Conservation (phyloP, 2,113 vertebrate genomes). For the Zosterops pallidus region DNA sequence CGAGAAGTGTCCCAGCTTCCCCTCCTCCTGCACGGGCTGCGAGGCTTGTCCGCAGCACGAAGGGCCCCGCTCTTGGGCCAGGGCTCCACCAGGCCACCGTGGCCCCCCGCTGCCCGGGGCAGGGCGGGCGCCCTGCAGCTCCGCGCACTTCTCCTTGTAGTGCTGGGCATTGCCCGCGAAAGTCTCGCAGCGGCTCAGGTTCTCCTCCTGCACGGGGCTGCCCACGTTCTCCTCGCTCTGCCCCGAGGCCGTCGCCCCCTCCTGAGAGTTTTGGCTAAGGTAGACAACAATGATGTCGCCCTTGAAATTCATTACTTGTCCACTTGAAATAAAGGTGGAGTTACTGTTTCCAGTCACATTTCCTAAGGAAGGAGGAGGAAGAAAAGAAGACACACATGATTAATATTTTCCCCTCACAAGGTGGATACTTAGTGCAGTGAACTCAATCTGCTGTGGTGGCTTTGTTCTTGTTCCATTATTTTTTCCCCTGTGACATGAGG, state of each 20-base stretch:
- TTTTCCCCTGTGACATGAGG: not conserved
- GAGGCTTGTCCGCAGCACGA: not conserved
- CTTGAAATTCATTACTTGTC: slow-evolving; percentile 98
- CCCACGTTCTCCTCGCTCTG: slow-evolving; percentile 75
- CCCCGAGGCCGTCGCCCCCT: slow-evolving; percentile 53
- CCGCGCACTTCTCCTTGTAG: slow-evolving; percentile 61
- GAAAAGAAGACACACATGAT: slow-evolving; percentile 19
- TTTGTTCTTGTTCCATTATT: slow-evolving; percentile 13
- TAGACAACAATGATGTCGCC: slow-evolving; percentile 95
- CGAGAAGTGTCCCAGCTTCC: slow-evolving; percentile 37
- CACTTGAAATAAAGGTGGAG: slow-evolving; percentile 97
- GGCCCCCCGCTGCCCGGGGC: not conserved
- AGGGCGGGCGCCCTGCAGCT: slow-evolving; percentile 31
- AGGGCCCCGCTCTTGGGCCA: slow-evolving; percentile 63
- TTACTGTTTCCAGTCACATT: slow-evolving; percentile 94
- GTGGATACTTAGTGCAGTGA: not conserved
- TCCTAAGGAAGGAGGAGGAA: slow-evolving; percentile 71
- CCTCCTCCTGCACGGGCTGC: slow-evolving; percentile 76
- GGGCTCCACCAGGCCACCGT: not conserved
- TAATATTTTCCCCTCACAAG: slow-evolving; percentile 29
- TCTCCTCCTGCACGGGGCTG: slow-evolving; percentile 90
- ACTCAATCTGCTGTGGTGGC: not conserved
- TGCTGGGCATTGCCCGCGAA: slow-evolving; percentile 74
- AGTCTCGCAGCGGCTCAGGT: slow-evolving; percentile 74
- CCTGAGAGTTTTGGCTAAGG: slow-evolving; percentile 88